These are phyloP conservation scores for Columba livia DNA, from an alignment of 2,113 vertebrate species.

Conservation along the genomic window DNA sequence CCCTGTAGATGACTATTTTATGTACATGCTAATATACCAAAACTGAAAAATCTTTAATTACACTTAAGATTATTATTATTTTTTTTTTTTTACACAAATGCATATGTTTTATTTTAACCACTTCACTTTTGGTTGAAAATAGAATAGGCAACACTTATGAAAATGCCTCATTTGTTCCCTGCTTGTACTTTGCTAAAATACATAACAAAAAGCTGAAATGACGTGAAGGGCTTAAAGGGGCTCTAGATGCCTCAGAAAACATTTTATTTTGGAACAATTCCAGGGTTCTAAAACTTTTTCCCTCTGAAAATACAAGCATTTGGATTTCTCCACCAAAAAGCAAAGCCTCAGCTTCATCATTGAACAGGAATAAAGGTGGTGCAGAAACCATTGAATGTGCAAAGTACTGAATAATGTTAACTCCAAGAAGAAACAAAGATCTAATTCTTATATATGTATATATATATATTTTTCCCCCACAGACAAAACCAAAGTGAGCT, in stretches of 20 bases:
- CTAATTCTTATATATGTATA: not conserved
- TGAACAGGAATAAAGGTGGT: not conserved
- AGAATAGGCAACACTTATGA: constrained; percentile 58
- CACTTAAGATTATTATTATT: constrained; percentile 8
- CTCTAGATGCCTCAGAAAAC: constrained; percentile 53
- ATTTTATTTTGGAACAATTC: constrained; percentile 41
- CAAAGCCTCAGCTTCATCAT: not conserved
- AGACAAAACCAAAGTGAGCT: constrained; percentile 37
- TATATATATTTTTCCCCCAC: not conserved
- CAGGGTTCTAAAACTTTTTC: not conserved
- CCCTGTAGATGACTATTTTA: constrained; percentile 47
- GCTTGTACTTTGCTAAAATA: constrained; percentile 38
- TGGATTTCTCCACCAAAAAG: not conserved
- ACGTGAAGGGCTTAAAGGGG: constrained; percentile 53
- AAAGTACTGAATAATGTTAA: not conserved
- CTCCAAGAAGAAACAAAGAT: constrained; percentile 1
- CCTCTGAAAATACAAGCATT: not conserved
- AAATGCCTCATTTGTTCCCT: constrained; percentile 32
- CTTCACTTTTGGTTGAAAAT: constrained; percentile 63
- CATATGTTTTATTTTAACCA: constrained; percentile 56
- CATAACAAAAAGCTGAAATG: constrained; percentile 37
- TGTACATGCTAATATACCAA: constrained; percentile 69
- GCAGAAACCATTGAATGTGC: not conserved
- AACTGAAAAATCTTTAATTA: constrained; percentile 61
- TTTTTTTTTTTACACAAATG: constrained; percentile 49